Conservation (phyloP, 2,888 invertebrate genomes). For the Nemoura dubitans region DNA sequence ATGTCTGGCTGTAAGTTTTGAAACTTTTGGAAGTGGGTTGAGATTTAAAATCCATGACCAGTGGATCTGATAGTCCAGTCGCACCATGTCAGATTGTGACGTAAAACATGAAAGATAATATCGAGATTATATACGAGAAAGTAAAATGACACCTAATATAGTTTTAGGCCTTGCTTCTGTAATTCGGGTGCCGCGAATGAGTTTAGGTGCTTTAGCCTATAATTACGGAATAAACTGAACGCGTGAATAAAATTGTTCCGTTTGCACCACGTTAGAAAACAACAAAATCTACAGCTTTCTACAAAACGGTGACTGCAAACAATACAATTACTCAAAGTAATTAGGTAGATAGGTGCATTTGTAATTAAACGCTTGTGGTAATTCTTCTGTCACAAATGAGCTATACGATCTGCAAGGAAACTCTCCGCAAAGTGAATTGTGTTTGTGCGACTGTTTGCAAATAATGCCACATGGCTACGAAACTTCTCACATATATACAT, state of each 20-base stretch:
- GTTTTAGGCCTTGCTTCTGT: background rate
- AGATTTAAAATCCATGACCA: no score
- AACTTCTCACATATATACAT: no score
- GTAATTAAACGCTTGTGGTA: background rate
- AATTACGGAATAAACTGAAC: background rate
- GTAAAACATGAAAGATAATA: no score
- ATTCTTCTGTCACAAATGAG: background rate
- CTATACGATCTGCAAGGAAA: background rate
- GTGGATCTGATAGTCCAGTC: no score
- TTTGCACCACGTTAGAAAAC: background rate
- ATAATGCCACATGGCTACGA: no score
- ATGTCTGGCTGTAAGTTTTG: no score
- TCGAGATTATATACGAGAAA: no score
- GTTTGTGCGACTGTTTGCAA: background rate
- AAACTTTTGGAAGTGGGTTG: no score
- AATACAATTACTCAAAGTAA: background rate
- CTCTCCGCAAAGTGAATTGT: background rate
- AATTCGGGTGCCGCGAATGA: background rate
- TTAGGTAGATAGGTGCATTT: background rate
- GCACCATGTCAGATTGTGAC: no score
- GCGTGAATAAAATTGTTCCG: background rate
- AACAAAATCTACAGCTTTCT: background rate
- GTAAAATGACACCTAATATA: no score
- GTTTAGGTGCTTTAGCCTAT: background rate
- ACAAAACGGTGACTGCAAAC: background rate